These are phyloP conservation scores for Pyralis farinalis DNA, from an alignment of 2,888 invertebrate species.

Conservation along the genomic window DNA sequence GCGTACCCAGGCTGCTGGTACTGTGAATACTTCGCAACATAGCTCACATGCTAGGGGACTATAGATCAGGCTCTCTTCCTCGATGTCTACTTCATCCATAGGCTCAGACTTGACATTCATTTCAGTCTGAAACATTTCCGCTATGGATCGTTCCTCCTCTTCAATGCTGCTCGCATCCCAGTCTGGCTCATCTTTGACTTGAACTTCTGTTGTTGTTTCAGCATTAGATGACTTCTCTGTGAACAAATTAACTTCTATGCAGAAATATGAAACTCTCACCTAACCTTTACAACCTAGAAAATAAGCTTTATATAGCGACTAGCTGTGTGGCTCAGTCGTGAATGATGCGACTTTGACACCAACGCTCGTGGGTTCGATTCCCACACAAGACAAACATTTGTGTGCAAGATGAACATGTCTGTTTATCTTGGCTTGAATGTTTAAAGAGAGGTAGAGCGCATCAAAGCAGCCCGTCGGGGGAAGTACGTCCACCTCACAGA, in stretches of 20 bases:
- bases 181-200: conserved; percentile 79
- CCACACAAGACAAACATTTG: too few species aligned
- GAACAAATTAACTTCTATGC: not conserved
- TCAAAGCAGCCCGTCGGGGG: too few species aligned
- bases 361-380: too few species aligned
- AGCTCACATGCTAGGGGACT: conserved; percentile 91
- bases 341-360: too few species aligned
- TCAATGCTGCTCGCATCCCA: conserved; percentile 84
- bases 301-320: too few species aligned
- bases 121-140: conserved; percentile 84
- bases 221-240: conserved; percentile 45
- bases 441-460: too few species aligned
- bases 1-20: conserved; percentile 91
- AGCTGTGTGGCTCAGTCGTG: too few species aligned
- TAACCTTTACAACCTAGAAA: too few species aligned
- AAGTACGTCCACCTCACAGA: too few species aligned
- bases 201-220: conserved; percentile 45
- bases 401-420: too few species aligned
- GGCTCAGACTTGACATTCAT: conserved; percentile 86
- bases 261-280: too few species aligned
- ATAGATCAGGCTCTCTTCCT: conserved; percentile 80
- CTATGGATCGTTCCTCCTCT: conserved; percentile 84
- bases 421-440: too few species aligned
- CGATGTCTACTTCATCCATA: conserved; percentile 76
- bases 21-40: conserved; percentile 90